Conservation (phyloP, 2,113 vertebrate genomes). For the Sphyrna mokarran region DNA sequence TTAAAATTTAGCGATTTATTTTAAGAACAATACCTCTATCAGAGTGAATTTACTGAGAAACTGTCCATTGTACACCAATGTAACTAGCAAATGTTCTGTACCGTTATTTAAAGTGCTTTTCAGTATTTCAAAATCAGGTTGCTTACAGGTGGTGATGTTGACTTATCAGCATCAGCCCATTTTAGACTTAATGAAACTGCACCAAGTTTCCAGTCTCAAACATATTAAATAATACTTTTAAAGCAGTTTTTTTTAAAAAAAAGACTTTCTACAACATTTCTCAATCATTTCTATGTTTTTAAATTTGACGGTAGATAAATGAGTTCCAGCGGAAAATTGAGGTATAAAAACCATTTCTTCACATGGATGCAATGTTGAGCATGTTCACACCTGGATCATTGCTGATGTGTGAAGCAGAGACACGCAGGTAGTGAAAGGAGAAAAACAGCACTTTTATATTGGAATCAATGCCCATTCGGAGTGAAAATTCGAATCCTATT, state of each 20-base stretch:
- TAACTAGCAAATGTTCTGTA: background rate
- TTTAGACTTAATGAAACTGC: background rate
- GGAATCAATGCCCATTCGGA: background rate
- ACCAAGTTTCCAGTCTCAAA: background rate
- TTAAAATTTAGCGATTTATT: background rate
- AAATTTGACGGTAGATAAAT: background rate
- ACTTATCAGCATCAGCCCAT: background rate
- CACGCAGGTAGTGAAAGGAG: background rate
- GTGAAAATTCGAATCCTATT: background rate
- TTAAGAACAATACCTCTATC: background rate
- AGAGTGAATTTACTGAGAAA: background rate
- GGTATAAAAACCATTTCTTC: background rate
- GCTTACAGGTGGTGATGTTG: background rate
- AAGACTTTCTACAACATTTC: background rate
- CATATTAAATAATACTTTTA: background rate
- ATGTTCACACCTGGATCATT: background rate
- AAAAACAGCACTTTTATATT: no score
- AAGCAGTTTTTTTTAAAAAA: background rate
- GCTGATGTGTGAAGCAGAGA: background rate
- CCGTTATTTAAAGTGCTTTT: background rate
- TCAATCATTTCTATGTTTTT: background rate
- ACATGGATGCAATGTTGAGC: background rate
- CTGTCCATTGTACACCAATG: background rate
- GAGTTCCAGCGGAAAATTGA: background rate
- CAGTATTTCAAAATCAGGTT: background rate